Conservation (phyloP, 2,888 invertebrate genomes). For the Scelioninae gen. 1 region DNA sequence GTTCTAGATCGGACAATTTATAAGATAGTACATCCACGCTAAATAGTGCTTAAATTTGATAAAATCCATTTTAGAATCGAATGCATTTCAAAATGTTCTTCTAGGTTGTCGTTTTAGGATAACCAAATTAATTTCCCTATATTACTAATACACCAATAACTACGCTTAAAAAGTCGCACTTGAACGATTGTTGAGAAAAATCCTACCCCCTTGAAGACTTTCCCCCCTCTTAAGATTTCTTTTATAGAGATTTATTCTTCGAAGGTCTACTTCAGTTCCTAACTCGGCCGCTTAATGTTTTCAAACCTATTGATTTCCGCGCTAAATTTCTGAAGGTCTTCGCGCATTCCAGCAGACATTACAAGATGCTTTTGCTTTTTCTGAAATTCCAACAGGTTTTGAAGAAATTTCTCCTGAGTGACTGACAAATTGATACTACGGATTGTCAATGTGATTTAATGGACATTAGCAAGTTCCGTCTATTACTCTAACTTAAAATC, state of each 20-base stretch:
- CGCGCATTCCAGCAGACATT: conserved; percentile 17
- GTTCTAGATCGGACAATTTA: too few relatives aligned
- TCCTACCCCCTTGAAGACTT: conserved; percentile 3
- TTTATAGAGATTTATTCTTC: conserved; percentile 41
- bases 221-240: conserved; percentile 37
- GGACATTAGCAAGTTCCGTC: too few relatives aligned
- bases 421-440: conserved; percentile 22
- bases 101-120: too few relatives aligned
- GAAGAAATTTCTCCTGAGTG: conserved; percentile 7
- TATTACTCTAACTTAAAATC: too few relatives aligned
- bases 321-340: conserved; percentile 39
- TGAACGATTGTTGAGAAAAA: conserved; percentile 1
- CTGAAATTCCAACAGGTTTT: conserved; percentile 47
- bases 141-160: background rate
- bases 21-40: too few relatives aligned
- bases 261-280: conserved; percentile 34
- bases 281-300: conserved; percentile 18
- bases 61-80: background rate
- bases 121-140: too few relatives aligned
- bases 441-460: background rate
- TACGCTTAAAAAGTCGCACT: background rate
- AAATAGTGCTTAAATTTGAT: background rate
- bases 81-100: too few relatives aligned
- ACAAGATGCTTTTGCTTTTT: conserved; percentile 42
- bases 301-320: conserved; percentile 35